These are phyloP conservation scores for Prionailurus viverrinus DNA, from an alignment of 2,113 vertebrate genomes.

Conservation along the genomic window DNA sequence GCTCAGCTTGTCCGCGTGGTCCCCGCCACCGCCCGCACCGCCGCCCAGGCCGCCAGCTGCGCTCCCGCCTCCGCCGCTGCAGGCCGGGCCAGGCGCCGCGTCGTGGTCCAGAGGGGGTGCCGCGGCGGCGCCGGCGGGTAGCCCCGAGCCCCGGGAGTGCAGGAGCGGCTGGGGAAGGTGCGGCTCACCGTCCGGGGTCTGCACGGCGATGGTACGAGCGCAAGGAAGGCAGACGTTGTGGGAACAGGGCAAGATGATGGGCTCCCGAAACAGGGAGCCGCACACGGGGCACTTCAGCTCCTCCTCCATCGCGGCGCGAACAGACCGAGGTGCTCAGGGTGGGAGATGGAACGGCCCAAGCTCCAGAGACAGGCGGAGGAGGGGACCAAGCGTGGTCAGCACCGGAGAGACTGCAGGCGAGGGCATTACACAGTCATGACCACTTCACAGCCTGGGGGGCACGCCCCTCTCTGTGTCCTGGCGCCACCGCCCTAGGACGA, in stretches of 20 bases:
- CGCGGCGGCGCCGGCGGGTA: slow-evolving; percentile 1
- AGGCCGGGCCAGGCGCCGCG: neutral
- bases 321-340: slow-evolving; percentile 5
- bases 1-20: slow-evolving; percentile 95
- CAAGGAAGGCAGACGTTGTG: slow-evolving; percentile 97
- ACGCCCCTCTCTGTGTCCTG: slow-evolving; percentile 70
- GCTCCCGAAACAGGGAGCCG: slow-evolving; percentile 95
- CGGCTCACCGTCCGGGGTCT: slow-evolving; percentile 95
- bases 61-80: neutral
- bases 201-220: slow-evolving; percentile 96
- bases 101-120: slow-evolving; percentile 67
- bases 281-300: slow-evolving; percentile 98
- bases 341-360: slow-evolving; percentile 14
- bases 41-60: slow-evolving; percentile 54
- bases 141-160: slow-evolving; percentile 89
- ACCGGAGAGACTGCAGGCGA: neutral
- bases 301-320: slow-evolving; percentile 92
- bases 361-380: neutral
- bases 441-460: slow-evolving; percentile 1
- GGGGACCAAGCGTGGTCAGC: neutral
- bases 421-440: slow-evolving; percentile 30
- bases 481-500: slow-evolving; percentile 56
- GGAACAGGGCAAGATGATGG: slow-evolving; percentile 94
- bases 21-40: slow-evolving; percentile 64
- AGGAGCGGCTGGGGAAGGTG: slow-evolving; percentile 88